Conservation (phyloP, 92 coral and sea anemone species). For the Zoanthus gigantus region DNA sequence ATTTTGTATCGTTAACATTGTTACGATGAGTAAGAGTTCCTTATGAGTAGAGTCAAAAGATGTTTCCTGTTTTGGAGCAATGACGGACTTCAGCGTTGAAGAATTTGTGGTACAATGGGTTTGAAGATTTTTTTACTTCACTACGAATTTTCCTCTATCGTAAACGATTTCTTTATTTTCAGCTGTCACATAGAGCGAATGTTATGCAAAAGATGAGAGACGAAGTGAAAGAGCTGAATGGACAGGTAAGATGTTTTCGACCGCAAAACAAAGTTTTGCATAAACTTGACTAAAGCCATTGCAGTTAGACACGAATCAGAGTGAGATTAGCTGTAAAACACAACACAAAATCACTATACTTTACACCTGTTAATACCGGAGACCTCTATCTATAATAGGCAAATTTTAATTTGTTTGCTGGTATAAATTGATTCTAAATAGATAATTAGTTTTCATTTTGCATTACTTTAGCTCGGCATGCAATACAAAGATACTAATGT, state of each 20-base stretch:
- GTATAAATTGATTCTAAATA: background rate
- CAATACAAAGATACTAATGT: no score
- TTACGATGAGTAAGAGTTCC: background rate
- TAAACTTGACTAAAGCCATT: background rate
- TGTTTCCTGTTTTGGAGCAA: background rate
- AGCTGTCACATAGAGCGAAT: conserved; percentile 90
- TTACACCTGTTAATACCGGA: background rate
- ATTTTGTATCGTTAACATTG: background rate
- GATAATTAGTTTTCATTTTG: no score
- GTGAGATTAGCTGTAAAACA: background rate
- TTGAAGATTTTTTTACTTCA: background rate
- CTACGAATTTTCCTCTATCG: background rate
- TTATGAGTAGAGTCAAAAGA: conserved; percentile 5
- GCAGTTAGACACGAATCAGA: background rate
- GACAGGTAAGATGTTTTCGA: conserved; percentile 64
- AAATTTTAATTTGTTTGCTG: background rate
- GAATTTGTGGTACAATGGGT: conserved; percentile 39
- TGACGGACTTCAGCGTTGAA: conserved; percentile 25
- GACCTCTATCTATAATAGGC: background rate
- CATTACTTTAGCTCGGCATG: no score
- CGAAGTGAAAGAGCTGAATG: conserved; percentile 71
- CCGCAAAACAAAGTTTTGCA: background rate
- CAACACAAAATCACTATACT: background rate
- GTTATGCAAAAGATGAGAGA: conserved; percentile 80
- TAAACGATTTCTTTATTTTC: conserved; percentile 8